Evolutionary conservation across 2,888 invertebrate species (phyloP).

Genomic region (Listrodromus nycthemerus): DNA sequence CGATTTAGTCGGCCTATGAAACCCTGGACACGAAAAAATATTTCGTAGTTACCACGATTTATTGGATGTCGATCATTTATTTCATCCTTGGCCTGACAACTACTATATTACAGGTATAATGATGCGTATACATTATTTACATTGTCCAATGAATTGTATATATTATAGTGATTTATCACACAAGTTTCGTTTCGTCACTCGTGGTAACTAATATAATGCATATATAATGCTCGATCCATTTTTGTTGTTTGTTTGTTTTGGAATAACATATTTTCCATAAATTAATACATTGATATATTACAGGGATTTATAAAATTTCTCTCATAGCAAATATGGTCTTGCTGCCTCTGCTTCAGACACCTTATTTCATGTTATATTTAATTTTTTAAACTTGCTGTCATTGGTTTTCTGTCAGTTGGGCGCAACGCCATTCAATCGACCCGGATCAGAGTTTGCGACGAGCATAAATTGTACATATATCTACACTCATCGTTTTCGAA

Average conservation of each 20-base stretch:
- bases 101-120: slow-evolving; percentile 69
- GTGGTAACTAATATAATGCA: slow-evolving; percentile 27
- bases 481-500: slow-evolving; percentile 11
- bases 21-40: background rate
- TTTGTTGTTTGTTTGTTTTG: background rate
- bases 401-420: background rate
- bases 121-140: slow-evolving; percentile 68
- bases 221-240: slow-evolving; percentile 40
- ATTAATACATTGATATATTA: slow-evolving; percentile 68
- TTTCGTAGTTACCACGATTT: slow-evolving; percentile 20
- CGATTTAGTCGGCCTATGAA: background rate
- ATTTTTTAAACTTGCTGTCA: slow-evolving; percentile 7
- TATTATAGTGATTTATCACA: slow-evolving; percentile 55
- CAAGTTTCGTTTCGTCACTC: slow-evolving; percentile 30
- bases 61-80: slow-evolving; percentile 53
- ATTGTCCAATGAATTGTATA: slow-evolving; percentile 64
- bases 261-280: slow-evolving; percentile 57
- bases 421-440: slow-evolving; percentile 20
- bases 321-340: slow-evolving; percentile 58
- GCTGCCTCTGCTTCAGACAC: slow-evolving; percentile 44
- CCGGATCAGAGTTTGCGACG: slow-evolving; percentile 54
- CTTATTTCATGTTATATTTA: slow-evolving; percentile 21
- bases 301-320: slow-evolving; percentile 70
- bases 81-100: slow-evolving; percentile 47
- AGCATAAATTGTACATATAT: slow-evolving; percentile 48